Conservation (phyloP, 1,140 invertebrate genomes). For the Diachasmimorpha longicaudata region DNA sequence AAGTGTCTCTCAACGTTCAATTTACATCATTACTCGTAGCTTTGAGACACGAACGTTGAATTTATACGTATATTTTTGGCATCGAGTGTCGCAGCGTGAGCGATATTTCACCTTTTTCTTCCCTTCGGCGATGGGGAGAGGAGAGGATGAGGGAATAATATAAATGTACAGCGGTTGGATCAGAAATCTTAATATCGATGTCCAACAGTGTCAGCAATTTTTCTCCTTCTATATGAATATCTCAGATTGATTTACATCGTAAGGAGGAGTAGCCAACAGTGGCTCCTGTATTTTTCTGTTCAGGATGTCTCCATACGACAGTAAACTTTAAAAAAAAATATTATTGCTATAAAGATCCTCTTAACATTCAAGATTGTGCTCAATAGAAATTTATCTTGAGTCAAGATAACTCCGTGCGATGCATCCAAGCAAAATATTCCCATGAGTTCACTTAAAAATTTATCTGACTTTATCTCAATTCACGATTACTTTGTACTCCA, state of each 20-base stretch:
- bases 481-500: no score
- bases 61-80: background rate
- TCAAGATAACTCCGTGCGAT: no score
- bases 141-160: conserved; percentile 48
- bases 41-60: background rate
- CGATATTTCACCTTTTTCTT: conserved; percentile 53
- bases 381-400: no score
- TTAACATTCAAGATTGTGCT: no score
- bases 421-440: no score
- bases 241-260: conserved; percentile 56
- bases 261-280: background rate
- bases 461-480: no score
- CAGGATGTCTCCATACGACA: no score
- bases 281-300: no score
- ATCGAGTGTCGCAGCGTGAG: conserved; percentile 36
- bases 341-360: no score
- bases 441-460: no score
- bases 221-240: conserved; percentile 60
- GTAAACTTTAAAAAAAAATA: no score
- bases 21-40: background rate
- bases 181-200: conserved; percentile 59
- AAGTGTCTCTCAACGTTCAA: background rate
- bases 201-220: conserved; percentile 52
- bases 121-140: conserved; percentile 12
- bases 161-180: conserved; percentile 49